Evolutionary conservation across 2,888 invertebrate genomes (phyloP).

Genomic region (Hirtodrosophila cameraria): DNA sequence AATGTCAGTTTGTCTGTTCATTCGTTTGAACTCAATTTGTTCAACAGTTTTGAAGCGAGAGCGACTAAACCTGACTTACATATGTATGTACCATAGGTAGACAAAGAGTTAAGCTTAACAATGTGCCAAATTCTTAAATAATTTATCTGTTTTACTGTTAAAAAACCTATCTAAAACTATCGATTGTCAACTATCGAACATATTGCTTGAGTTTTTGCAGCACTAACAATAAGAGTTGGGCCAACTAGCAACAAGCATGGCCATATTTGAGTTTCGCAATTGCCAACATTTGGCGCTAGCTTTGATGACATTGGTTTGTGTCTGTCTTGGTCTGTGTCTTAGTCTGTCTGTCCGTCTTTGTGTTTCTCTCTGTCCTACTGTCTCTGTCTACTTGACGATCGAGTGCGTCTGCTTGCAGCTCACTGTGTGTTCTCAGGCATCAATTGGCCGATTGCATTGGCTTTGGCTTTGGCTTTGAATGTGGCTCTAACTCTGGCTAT

Average conservation of each 20-base stretch:
- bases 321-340: slow-evolving; percentile 11
- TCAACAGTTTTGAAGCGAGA: too few species aligned
- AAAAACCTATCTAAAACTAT: too few species aligned
- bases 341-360: slow-evolving; percentile 22
- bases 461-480: slow-evolving; percentile 38
- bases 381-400: slow-evolving; percentile 20
- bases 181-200: too few species aligned
- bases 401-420: slow-evolving; percentile 33
- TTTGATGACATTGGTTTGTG: slow-evolving; percentile 64
- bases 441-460: slow-evolving; percentile 56
- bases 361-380: slow-evolving; percentile 33
- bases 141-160: too few species aligned
- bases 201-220: too few species aligned
- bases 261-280: slow-evolving; percentile 67
- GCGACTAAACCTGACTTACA: too few species aligned
- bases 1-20: too few species aligned
- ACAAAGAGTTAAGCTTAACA: too few species aligned
- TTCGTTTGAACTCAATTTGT: too few species aligned
- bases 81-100: too few species aligned
- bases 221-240: slow-evolving; percentile 15
- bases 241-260: slow-evolving; percentile 52
- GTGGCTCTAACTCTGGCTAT: slow-evolving; percentile 42
- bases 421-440: slow-evolving; percentile 71
- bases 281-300: slow-evolving; percentile 74
- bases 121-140: too few species aligned